Percentiles rank a stretch among this genome's conserved stretches.
Evolutionary conservation across 2,113 vertebrate genomes (phyloP).

Genomic region (Hemibagrus wyckioides): DNA sequence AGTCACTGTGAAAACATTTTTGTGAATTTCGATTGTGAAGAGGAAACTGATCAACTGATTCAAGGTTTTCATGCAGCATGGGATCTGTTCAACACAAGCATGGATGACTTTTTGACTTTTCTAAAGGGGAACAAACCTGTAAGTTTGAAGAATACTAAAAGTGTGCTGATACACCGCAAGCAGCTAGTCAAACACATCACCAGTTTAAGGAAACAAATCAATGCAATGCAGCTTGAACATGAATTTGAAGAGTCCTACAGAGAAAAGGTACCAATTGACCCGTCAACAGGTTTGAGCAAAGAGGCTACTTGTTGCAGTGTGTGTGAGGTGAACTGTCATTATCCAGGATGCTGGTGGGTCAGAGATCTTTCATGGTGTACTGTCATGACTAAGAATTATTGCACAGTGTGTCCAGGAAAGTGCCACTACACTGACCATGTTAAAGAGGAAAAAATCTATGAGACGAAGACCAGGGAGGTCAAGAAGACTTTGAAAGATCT

Average conservation of each 20-base stretch:
- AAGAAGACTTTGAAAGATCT: background rate
- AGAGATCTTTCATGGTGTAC: background rate
- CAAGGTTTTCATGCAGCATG: constrained; percentile 11
- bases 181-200: background rate
- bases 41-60: background rate
- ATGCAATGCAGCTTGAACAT: background rate
- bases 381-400: constrained; percentile 3
- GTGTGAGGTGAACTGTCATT: constrained; percentile 46
- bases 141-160: constrained; percentile 3
- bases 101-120: background rate
- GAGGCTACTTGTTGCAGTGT: constrained; percentile 27
- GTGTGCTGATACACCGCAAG: constrained; percentile 15
- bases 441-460: constrained; percentile 11
- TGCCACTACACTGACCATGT: constrained; percentile 27
- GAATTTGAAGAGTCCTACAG: constrained; percentile 4
- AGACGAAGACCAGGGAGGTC: background rate
- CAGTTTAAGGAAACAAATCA: background rate
- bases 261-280: background rate
- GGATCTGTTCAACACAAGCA: background rate
- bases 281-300: background rate
- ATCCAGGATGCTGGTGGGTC: constrained; percentile 32
- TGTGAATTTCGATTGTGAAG: background rate
- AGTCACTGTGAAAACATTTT: constrained; percentile 17
- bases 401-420: constrained; percentile 31
- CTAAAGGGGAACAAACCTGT: background rate